Percentiles rank a stretch among this genome's conserved stretches.
phyloP scores from a whole-genome alignment of 2,888 invertebrate genomes.

The Cheilosia pagana region DNA sequence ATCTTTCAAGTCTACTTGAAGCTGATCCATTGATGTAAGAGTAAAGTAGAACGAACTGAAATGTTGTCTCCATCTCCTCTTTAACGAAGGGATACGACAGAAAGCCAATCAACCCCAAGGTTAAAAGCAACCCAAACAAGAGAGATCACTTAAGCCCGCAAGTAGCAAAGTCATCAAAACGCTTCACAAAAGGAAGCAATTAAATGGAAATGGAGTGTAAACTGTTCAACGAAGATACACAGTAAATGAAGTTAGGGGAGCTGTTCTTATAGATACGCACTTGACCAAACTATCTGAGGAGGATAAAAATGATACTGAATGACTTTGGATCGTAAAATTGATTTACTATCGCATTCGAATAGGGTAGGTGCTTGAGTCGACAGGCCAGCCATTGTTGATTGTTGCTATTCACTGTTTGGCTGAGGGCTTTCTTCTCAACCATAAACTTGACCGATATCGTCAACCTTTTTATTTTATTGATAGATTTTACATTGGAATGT shows the following conservation, averaged over 20 bases:
- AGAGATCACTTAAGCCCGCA: slow-evolving; percentile 40
- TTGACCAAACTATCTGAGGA: not conserved
- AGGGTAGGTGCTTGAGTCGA: not conserved
- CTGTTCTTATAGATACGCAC: not conserved
- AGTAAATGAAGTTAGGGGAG: slow-evolving; percentile 16
- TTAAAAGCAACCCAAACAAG: slow-evolving; percentile 45
- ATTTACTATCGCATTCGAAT: not conserved
- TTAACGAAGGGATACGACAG: slow-evolving; percentile 17
- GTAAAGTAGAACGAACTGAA: slow-evolving; percentile 43
- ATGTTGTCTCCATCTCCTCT: slow-evolving; percentile 29
- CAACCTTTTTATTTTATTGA: too few relatives aligned
- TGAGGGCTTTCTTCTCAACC: too few relatives aligned
- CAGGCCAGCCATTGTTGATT: too few relatives aligned
- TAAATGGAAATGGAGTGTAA: slow-evolving; percentile 73
- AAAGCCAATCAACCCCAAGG: slow-evolving; percentile 62
- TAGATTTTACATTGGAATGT: too few relatives aligned
- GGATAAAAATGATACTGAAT: not conserved
- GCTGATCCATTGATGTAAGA: slow-evolving; percentile 31
- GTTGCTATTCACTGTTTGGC: too few relatives aligned
- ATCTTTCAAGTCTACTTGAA: not conserved
- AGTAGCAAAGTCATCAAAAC: slow-evolving; percentile 46
- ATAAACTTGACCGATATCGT: too few relatives aligned
- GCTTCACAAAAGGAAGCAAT: slow-evolving; percentile 70
- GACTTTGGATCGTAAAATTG: not conserved
- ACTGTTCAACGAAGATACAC: slow-evolving; percentile 54